phyloP scores from a whole-genome alignment of 2,888 invertebrate species.

The Coremacera marginata region DNA sequence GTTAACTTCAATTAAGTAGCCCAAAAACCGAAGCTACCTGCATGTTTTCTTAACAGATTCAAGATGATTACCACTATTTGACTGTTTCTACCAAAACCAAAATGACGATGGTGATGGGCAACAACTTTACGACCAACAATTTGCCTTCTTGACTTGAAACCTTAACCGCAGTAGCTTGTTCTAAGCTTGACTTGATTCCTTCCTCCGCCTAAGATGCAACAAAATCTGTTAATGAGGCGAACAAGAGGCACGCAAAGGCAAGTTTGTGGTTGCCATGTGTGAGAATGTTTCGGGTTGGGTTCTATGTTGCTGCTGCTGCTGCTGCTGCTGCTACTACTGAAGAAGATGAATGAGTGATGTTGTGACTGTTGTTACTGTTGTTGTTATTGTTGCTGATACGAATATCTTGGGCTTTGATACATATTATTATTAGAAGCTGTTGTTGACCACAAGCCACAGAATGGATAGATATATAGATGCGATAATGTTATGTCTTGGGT shows the following conservation, averaged over 20 bases:
- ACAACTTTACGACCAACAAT: neutral
- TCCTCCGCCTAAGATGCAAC: too few species aligned
- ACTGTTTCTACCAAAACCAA: neutral
- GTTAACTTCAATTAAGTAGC: neutral
- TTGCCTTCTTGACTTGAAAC: neutral
- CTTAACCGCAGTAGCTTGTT: neutral
- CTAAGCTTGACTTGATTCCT: neutral
- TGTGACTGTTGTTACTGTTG: constrained; percentile 1
- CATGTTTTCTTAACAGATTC: neutral
- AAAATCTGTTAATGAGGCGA: constrained; percentile 2
- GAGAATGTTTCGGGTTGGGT: neutral
- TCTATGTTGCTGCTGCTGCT: neutral
- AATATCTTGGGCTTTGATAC: neutral
- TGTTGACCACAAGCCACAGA: constrained; percentile 17
- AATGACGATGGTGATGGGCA: neutral
- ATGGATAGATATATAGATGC: neutral
- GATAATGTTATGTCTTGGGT: neutral
- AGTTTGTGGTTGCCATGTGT: constrained; percentile 12
- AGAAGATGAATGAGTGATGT: constrained; percentile 14
- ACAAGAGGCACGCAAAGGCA: neutral
- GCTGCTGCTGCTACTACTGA: neutral
- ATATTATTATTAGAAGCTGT: constrained; percentile 5
- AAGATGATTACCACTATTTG: constrained; percentile 10
- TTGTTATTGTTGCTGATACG: neutral
- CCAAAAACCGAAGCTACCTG: neutral